Percentiles rank a stretch among this genome's conserved stretches.
These are phyloP conservation scores for Spialia ferax DNA, from an alignment of 2,888 invertebrate genomes.

Conservation along the genomic window DNA sequence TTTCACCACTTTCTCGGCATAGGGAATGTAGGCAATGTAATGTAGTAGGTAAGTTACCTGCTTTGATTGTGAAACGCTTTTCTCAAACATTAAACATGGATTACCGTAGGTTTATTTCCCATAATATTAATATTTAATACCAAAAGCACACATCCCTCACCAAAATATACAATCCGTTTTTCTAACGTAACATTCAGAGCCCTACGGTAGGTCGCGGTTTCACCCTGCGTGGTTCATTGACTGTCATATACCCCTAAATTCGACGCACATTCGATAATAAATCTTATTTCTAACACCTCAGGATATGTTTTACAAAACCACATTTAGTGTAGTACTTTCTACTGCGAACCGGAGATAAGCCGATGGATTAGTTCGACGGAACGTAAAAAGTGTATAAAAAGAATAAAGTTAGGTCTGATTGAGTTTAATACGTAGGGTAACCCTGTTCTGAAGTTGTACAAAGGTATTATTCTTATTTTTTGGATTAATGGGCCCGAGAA, in stretches of 20 bases:
- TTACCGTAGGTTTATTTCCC: too few species aligned
- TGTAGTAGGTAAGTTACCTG: too few species aligned
- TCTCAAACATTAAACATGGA: too few species aligned
- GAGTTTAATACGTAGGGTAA: constrained; percentile 47
- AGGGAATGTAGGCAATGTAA: too few species aligned
- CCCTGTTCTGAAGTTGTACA: constrained; percentile 10
- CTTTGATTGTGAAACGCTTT: too few species aligned
- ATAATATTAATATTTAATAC: too few species aligned
- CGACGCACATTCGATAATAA: constrained; percentile 48
- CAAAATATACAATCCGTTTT: constrained; percentile 10
- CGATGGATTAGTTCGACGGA: constrained; percentile 73
- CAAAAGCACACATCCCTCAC: not conserved
- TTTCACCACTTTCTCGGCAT: too few species aligned
- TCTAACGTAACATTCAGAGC: constrained; percentile 56
- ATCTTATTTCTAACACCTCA: constrained; percentile 45
- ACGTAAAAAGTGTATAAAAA: constrained; percentile 74
- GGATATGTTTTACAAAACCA: constrained; percentile 28
- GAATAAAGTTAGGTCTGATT: constrained; percentile 63
- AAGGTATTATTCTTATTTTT: constrained; percentile 22
- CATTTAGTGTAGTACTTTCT: constrained; percentile 56
- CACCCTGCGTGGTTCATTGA: constrained; percentile 72
- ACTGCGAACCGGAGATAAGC: constrained; percentile 80
- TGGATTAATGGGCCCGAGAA: constrained; percentile 1
- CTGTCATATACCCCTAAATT: constrained; percentile 61
- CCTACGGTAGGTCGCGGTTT: constrained; percentile 82